Base-by-base conservation (phyloP, 2,113 vertebrate genomes). In the Ovibos moschatus region DNA sequence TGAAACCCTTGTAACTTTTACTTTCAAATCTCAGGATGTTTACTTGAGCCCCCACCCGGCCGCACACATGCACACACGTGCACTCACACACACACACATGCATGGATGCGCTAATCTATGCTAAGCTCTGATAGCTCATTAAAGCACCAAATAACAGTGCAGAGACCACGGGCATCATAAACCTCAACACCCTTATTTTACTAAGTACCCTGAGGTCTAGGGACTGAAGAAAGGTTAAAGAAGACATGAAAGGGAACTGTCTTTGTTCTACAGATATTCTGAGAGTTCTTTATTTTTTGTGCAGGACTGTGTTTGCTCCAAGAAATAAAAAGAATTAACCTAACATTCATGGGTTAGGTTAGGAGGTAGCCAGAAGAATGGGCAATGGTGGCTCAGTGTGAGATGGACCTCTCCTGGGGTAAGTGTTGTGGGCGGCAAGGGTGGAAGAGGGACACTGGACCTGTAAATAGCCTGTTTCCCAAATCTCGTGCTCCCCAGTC, bases 41-140 rank as follows among this genome's bases (percentile, higher is more conserved):
- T 51, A 55, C 23, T 13, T 17, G 9, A 95, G 15, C 33, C 33
- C 15, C 40, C 40, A 4, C 2, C 1, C 40, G 12, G 16, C 43
- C 2, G 23, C 8, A 55, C 21, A 28, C 33, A 23, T 50, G 9
- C 14, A 5, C n/a, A 21, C 0, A 0, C 0, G 0, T 2, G 14
- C 5, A 6, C 9, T 1, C 47, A 23, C 2, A 3, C 8, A 40
- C 11, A 27, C 11, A n/a, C 6, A 86, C 33, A 30, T 0, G 2
- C 6, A 40, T 11, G 25, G 16, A 19, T 76, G 53, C 13, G 2
- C 53, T 15, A 14, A 7, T 13, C 62, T 12, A 1, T 33, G 36
- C 28, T 62, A 57, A 55, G 3, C 43, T n/a, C 51, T 28, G 5
- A 12, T 11, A 33, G 15, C 5, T 74, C 14, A 51, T 11, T 67